A percentile compares a stretch with the other conserved stretches of the same genome.
Conservation (phyloP, 2,888 invertebrate species). For the Phyllotreta striolata region DNA sequence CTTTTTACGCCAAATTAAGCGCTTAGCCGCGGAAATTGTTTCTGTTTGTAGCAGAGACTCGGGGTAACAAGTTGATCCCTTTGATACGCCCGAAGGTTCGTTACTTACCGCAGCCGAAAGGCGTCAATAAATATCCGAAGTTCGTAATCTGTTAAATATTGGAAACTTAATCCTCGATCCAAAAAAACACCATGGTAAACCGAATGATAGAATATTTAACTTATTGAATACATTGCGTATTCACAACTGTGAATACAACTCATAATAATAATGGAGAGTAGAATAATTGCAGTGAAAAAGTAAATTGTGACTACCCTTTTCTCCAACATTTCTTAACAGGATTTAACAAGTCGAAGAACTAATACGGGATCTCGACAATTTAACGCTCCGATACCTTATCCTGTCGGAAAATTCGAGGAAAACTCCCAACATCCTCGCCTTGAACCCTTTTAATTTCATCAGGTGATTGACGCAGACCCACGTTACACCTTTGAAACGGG, state of each 20-base stretch:
- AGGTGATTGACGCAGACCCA: conserved; percentile 12
- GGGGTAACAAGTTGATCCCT: conserved; percentile 48
- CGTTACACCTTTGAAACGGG: neutral
- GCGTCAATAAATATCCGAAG: too few species aligned
- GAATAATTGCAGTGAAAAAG: too few species aligned
- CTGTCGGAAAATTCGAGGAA: conserved; percentile 11
- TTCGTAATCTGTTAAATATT: too few species aligned
- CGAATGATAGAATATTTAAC: too few species aligned
- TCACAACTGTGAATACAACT: too few species aligned
- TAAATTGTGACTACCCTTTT: too few species aligned
- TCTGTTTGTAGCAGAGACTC: conserved; percentile 47
- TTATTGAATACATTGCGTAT: too few species aligned
- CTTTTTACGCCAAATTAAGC: conserved; percentile 52
- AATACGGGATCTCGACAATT: conserved; percentile 2
- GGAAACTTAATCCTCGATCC: too few species aligned
- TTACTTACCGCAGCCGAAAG: too few species aligned
- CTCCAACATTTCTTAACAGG: neutral
- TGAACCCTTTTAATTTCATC: conserved; percentile 18
- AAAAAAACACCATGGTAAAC: too few species aligned
- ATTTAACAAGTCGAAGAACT: conserved; percentile 14
- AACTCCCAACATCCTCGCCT: conserved; percentile 1
- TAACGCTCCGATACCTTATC: conserved; percentile 10
- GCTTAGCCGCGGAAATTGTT: conserved; percentile 46
- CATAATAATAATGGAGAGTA: too few species aligned
- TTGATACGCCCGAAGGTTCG: conserved; percentile 34